These are phyloP conservation scores for Sialis lutaria DNA, from an alignment of 2,888 invertebrate genomes.

Conservation along the genomic window DNA sequence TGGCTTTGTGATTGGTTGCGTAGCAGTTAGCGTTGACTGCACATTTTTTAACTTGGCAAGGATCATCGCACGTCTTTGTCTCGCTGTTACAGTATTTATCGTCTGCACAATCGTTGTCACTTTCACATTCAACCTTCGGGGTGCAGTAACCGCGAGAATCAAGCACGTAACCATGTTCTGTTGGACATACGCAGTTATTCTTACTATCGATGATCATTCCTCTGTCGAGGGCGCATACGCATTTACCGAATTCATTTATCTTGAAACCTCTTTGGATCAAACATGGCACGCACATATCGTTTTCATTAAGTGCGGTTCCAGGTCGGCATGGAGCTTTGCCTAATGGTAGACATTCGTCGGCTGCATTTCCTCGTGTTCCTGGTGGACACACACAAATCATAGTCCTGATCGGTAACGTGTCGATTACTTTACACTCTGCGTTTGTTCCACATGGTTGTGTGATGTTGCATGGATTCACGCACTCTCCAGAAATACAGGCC, in stretches of 20 bases:
- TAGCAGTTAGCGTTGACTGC: slow-evolving; percentile 63
- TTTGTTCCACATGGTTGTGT: slow-evolving; percentile 69
- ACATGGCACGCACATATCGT: slow-evolving; percentile 65
- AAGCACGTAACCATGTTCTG: slow-evolving; percentile 45
- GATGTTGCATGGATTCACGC: slow-evolving; percentile 66
- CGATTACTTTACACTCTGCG: slow-evolving; percentile 58
- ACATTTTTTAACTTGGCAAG: slow-evolving; percentile 58
- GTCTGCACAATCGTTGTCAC: slow-evolving; percentile 58
- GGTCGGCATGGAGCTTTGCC: slow-evolving; percentile 49
- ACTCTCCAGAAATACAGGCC: slow-evolving; percentile 66
- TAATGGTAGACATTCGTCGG: slow-evolving; percentile 49
- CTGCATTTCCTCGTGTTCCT: slow-evolving; percentile 76
- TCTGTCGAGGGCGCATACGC: slow-evolving; percentile 63
- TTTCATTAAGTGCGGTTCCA: slow-evolving; percentile 55
- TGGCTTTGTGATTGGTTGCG: slow-evolving; percentile 55
- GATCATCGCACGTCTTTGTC: slow-evolving; percentile 58
- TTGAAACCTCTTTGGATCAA: slow-evolving; percentile 51
- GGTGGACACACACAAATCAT: slow-evolving; percentile 78
- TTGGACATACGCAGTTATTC: slow-evolving; percentile 58
- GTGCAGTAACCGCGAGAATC: slow-evolving; percentile 43
- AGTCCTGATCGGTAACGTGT: slow-evolving; percentile 69
- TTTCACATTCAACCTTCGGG: slow-evolving; percentile 39
- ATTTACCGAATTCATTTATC: slow-evolving; percentile 59
- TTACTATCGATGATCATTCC: slow-evolving; percentile 63
- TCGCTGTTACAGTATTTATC: slow-evolving; percentile 52